phyloP scores from a whole-genome alignment of 2,113 vertebrate genomes.

The Symphodus melops region DNA sequence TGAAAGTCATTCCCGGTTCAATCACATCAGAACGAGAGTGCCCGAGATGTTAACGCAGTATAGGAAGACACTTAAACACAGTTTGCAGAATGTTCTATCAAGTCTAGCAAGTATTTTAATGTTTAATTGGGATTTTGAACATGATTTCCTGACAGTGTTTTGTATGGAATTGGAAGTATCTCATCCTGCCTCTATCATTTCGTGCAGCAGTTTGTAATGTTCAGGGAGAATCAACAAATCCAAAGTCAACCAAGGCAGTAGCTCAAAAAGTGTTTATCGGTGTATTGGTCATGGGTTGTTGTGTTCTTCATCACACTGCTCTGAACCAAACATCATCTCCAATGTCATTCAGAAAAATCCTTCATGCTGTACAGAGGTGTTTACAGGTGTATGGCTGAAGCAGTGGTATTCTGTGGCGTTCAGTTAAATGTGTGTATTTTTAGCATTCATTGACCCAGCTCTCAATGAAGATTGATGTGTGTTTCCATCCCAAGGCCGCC shows the following conservation, averaged over 20 bases:
- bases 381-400: conserved; percentile 17
- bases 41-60: not conserved
- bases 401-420: conserved; percentile 24
- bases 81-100: not conserved
- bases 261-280: too few relatives aligned
- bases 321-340: too few relatives aligned
- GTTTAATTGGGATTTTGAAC: not conserved
- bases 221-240: not conserved
- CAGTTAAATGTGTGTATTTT: conserved; percentile 54
- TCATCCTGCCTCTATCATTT: not conserved
- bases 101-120: not conserved
- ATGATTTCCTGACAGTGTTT: not conserved
- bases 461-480: conserved; percentile 59
- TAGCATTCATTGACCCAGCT: conserved; percentile 37
- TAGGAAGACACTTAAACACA: not conserved
- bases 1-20: conserved; percentile 18
- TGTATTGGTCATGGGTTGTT: too few relatives aligned
- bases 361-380: not conserved
- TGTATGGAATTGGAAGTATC: not conserved
- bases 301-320: too few relatives aligned
- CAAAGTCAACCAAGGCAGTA: too few relatives aligned
- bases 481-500: conserved; percentile 19
- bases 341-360: not conserved
- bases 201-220: not conserved
- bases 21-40: conserved; percentile 3